Base-by-base conservation (phyloP, 2,888 invertebrate species). In the Ryuthela nishihirai region DNA sequence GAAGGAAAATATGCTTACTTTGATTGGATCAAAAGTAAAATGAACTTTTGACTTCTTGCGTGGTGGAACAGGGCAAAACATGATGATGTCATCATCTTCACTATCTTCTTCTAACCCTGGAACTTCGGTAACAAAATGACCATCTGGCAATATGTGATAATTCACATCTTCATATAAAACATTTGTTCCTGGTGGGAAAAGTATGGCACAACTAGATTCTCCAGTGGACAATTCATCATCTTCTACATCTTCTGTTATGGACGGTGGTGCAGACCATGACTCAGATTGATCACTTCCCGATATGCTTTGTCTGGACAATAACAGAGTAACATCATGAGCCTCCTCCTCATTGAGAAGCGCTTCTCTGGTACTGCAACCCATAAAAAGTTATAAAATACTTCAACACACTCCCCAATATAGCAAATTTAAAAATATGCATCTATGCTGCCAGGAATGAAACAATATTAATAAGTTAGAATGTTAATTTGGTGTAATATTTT, bases 101-200 rank as follows among this genome's bases (percentile, higher is more conserved):
- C 85, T 85, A 64, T 86, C 85, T 65, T 86, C 84, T 54, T 87
- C 54, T 34, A 77, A 63, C 17, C 77, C 77, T 15, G 76, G 74
- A 21, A 75, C 87, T 81, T 93, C 91, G 76, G 91, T 88, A 84
- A 91, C 92, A 74, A 91, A 92, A 75, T 92, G 91, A 54, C 92
- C 92, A 76, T 92, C 92, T 73, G 90, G 89, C 69, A 88, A 88
- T 74, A 89, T 90, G 39, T 68, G 66, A 42, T 60, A 65, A 34
- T 65, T 65, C 21, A 62, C 36, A 45, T 64, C 54, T 40, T 65
- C 68, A 59, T 63, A 64, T 7, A 64, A 44, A 12, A 65, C 62
- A 48, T 54, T 62, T n/a, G 64, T 56, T 34, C 64, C 64, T 15
- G 62, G 53, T 23, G 58, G 47, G 15, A 62, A 55, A 24, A 59